Evolutionary conservation across 2,113 vertebrate species (phyloP), one percentile per base, ranked within the genome.

Genomic region (Otocyon megalotis): DNA sequence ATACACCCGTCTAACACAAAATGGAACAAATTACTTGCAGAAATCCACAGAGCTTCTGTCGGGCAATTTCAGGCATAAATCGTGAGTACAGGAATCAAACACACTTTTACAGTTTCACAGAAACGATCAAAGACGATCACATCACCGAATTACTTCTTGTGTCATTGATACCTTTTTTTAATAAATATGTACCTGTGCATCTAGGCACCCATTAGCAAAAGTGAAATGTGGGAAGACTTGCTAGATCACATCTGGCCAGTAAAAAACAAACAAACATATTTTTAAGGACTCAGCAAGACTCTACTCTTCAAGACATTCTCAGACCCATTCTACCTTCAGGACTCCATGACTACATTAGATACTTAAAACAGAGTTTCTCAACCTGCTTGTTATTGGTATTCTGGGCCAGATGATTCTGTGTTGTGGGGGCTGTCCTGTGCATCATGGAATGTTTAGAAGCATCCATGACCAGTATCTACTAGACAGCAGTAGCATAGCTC

Each of bases 261-360:
- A 81, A 88, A 26, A 9, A 93, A 76, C 43, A 43, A 43, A 43
- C 43, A 43, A 84, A 62, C 22, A 0, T 10, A 22, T 43, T 96
- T 65, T 88, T 15, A 77, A 97, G 72, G 17, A 26, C 32, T 97
- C 72, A 92, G 95, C 92, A 94, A 77, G 48, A 65, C 28, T 32
- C 1, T 19, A 2, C n/a, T 58, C 50, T 67, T 48, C 58, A 71
- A 24, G 50, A 69, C 0, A 43, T 1, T 5, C n/a, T 69, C 48
- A 53, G 60, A 72, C 8, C 3, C 65, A 48, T 14, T 65, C 48
- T 14, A 4, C 5, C 58, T 35, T 72, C 16, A 5, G 30, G 19
- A 14, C 12, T 82, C 53, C 8, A 3, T 10, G 12, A 65, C 12
- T 69, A 48, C 15, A 5, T 48, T 19, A 8, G 4, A 30, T 35